Evolutionary conservation across 2,113 vertebrate genomes (phyloP), one percentile per base, ranked within the genome.

Genomic region (Dromaius novaehollandiae): DNA sequence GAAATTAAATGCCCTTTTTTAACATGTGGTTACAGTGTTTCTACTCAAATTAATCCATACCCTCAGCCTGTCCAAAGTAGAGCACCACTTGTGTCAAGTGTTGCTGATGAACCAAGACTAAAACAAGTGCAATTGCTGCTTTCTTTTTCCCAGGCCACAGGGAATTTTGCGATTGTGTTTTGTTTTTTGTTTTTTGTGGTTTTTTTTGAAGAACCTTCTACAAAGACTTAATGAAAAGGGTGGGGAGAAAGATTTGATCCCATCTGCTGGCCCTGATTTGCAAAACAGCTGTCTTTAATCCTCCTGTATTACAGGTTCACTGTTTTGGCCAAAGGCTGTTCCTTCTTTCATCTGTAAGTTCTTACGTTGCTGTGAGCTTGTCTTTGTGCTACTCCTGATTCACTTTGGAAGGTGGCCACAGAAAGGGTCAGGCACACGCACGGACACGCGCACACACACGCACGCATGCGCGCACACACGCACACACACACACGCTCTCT

Each of bases 11-110:
- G 30, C 7, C 53, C 3, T 10, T 69, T 42, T 46, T 63, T 56
- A 9, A 9, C 7, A 6, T 17, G 2, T 15, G 4, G 26, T 46
- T n/a, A 4, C 5, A 38, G 11, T 20, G 69, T 22, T 89, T 40
- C n/a, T 40, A n/a, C 0, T 13, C 4, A 7, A 5, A n/a, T 34
- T 32, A 40, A 11, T 71, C 60, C 38, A 13, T 19, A 16, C 25
- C 14, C 13, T 38, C 61, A 34, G 58, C 51, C 64, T 50, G 56
- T 42, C 64, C 66, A 76, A 34, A 82, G 60, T 60, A 13, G 80
- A 81, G 50, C 66, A 30, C 24, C 0, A 0, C 1, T 10, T 25
- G 0, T 40, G 30, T 40, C 26, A 66, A 36, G 50, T 63, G 60
- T 85, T 74, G 71, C 68, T 91, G 74, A 22, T 34, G n/a, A 46